Evolutionary conservation across 2,888 invertebrate species (phyloP), one percentile per base, ranked within the genome.

Genomic region (Dicycla oo): DNA sequence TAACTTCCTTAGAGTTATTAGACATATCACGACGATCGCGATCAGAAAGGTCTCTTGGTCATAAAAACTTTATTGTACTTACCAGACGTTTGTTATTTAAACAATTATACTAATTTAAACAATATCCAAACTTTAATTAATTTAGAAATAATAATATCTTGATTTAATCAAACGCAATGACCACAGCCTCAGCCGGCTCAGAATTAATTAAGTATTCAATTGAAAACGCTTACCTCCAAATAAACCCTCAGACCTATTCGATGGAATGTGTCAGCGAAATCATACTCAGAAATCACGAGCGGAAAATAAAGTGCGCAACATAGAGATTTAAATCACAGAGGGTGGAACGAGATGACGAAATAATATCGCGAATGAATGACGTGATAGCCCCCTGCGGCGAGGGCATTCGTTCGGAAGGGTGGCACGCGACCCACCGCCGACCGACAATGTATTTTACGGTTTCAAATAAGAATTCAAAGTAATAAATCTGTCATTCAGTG

Each of bases 271-370:
- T 78, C 73, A 78, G 82, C 73, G 43, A 65, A 73, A 79, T 79
- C 66, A 71, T 66, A 80, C 54, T 38, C 38, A 40, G 58, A 61
- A 54, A 73, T 80, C 80, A 82, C 69, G 69, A 82, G 88, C 85
- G 83, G 87, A 89, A 91, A 91, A 92, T 92, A 92, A 94, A 93
- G 90, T 92, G 89, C 87, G 90, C 90, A 91, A 91, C 91, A 86
- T 75, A 89, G 80, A 87, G 89, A 89, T 91, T 91, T 91, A 87
- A 89, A 91, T 90, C 88, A 81, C 83, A 68, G 86, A 88, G 91
- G 91, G 92, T 87, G 82, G 83, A 76, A 80, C 71, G 81, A 85
- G 89, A 91, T 92, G 92, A 91, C 89, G 89, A 91, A 90, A 92
- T 91, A 92, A 92, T 91, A 89, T 91, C 86, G 89, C 89, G 87